Conservation (phyloP, 2,888 invertebrate species). For the Psylliodes chrysocephalus region DNA sequence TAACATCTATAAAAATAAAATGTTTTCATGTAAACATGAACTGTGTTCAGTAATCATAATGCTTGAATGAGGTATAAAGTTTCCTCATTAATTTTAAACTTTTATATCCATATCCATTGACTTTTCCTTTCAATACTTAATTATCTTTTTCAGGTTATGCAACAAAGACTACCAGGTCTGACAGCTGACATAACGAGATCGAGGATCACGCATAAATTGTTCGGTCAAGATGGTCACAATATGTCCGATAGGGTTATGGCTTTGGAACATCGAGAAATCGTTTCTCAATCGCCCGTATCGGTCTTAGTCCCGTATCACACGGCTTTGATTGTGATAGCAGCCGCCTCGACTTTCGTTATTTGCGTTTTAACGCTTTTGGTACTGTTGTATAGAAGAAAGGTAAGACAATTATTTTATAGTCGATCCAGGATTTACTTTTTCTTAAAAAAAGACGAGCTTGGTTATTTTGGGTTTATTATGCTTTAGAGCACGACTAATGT, state of each 20-base stretch:
- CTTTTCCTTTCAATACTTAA: too few relatives aligned
- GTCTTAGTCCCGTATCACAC: slow-evolving; percentile 79
- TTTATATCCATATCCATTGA: too few relatives aligned
- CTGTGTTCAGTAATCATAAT: too few relatives aligned
- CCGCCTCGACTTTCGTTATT: slow-evolving; percentile 82
- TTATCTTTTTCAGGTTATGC: slow-evolving; percentile 63
- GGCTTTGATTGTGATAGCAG: slow-evolving; percentile 79
- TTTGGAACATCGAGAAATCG: slow-evolving; percentile 74
- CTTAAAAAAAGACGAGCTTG: too few relatives aligned
- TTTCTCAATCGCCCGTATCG: slow-evolving; percentile 75
- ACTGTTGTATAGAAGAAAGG: slow-evolving; percentile 77
- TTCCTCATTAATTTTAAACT: too few relatives aligned
- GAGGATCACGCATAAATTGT: slow-evolving; percentile 69
- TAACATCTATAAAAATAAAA: too few relatives aligned
- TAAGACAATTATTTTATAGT: slow-evolving; percentile 43
- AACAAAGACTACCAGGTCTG: slow-evolving; percentile 66
- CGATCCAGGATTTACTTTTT: too few relatives aligned
- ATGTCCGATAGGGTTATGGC: slow-evolving; percentile 61
- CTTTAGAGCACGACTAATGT: too few relatives aligned
- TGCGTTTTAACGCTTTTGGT: slow-evolving; percentile 80
- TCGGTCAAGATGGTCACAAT: slow-evolving; percentile 53
- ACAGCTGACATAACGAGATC: slow-evolving; percentile 73
- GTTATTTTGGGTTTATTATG: too few relatives aligned
- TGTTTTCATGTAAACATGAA: too few relatives aligned
- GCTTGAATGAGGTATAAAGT: too few relatives aligned